These are phyloP conservation scores for Brachyhypopomus occidentalis DNA, from an alignment of 2,113 vertebrate species.

Conservation along the genomic window DNA sequence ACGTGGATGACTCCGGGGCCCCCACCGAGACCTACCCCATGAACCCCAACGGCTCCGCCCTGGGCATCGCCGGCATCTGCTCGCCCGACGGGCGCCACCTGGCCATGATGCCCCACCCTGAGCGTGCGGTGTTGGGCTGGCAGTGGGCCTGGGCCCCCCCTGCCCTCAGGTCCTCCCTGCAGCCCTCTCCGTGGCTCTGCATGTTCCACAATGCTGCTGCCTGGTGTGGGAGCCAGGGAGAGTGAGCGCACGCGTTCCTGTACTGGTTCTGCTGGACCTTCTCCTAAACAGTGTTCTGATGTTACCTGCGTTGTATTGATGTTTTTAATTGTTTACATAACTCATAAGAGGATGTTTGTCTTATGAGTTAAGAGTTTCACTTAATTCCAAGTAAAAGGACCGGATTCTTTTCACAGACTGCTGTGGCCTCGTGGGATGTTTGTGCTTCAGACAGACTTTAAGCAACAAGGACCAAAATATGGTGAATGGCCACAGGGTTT, in stretches of 20 bases:
- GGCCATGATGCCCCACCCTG: slow-evolving; percentile 91
- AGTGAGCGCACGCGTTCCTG: slow-evolving; percentile 4
- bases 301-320: neutral
- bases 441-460: neutral
- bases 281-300: neutral
- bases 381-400: neutral
- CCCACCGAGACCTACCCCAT: slow-evolving; percentile 84
- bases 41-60: slow-evolving; percentile 87
- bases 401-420: neutral
- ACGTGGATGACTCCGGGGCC: slow-evolving; percentile 80
- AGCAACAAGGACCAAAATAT: neutral
- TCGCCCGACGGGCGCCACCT: slow-evolving; percentile 86
- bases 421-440: neutral
- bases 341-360: too few relatives aligned
- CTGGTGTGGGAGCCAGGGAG: slow-evolving; percentile 73
- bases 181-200: slow-evolving; percentile 81
- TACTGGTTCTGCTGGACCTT: neutral
- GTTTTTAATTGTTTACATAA: neutral
- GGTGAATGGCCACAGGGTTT: neutral
- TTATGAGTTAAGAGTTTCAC: neutral
- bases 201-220: slow-evolving; percentile 84
- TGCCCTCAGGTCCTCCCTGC: slow-evolving; percentile 66
- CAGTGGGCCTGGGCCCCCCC: slow-evolving; percentile 87
- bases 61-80: slow-evolving; percentile 81
- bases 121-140: slow-evolving; percentile 85